Conservation (phyloP, 2,113 vertebrate species). For the Pithys albifrons region DNA sequence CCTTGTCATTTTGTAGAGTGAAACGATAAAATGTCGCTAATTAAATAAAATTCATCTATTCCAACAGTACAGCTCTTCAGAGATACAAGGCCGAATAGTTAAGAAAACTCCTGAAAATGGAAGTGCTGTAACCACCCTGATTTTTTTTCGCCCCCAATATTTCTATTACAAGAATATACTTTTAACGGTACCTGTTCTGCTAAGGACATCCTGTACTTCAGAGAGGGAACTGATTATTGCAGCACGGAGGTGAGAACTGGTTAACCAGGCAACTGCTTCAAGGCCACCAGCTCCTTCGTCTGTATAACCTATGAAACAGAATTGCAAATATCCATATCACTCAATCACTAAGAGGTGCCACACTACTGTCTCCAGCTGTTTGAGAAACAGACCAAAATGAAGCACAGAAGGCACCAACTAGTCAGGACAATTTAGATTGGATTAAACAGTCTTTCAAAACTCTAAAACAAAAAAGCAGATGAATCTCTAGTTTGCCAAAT, state of each 20-base stretch:
- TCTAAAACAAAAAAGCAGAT: background rate
- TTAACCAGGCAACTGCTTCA: slow-evolving; percentile 78
- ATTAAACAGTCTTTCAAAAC: background rate
- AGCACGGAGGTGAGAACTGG: slow-evolving; percentile 74
- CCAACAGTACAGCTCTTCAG: background rate
- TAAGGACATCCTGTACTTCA: slow-evolving; percentile 77
- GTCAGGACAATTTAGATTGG: background rate
- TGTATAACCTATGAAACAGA: slow-evolving; percentile 23
- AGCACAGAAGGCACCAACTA: background rate
- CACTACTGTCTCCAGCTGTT: background rate
- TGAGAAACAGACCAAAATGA: slow-evolving; percentile 7
- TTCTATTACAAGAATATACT: background rate
- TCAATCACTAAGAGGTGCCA: background rate
- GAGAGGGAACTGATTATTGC: slow-evolving; percentile 77
- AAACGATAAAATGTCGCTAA: background rate
- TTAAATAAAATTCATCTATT: background rate
- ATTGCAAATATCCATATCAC: background rate
- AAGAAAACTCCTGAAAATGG: background rate
- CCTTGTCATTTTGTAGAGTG: background rate
- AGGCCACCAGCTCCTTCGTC: slow-evolving; percentile 27
- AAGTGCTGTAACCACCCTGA: background rate
- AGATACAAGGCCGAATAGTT: background rate
- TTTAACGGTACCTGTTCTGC: slow-evolving; percentile 72
- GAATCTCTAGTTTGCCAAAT: background rate
- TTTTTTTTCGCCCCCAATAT: too few relatives aligned